A percentile compares a stretch with the other conserved stretches of the same genome.
These are phyloP conservation scores for Carapus acus DNA, from an alignment of 2,797 vertebrate genomes.

Conservation along the genomic window DNA sequence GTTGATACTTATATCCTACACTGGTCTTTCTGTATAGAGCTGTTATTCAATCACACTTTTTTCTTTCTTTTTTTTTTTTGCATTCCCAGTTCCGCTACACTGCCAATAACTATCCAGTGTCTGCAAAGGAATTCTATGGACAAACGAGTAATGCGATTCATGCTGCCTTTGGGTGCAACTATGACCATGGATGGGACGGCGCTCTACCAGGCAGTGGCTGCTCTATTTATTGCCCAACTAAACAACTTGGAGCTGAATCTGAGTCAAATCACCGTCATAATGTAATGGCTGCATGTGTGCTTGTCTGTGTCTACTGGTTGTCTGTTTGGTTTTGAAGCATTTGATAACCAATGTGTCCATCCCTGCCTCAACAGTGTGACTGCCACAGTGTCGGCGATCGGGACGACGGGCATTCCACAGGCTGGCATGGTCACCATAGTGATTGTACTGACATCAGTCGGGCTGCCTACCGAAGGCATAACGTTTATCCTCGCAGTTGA, in stretches of 20 bases:
- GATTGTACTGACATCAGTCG: not conserved
- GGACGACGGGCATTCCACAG: not conserved
- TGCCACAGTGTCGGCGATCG: not conserved
- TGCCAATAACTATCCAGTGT: constrained; percentile 81
- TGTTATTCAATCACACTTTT: too few relatives aligned
- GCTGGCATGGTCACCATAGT: not conserved
- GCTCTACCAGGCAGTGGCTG: constrained; percentile 80
- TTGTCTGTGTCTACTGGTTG: not conserved
- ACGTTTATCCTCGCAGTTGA: not conserved
- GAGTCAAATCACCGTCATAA: constrained; percentile 82
- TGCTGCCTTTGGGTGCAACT: constrained; percentile 79
- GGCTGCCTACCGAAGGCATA: not conserved
- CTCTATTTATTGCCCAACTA: constrained; percentile 83
- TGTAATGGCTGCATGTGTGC: constrained; percentile 45
- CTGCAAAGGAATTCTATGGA: constrained; percentile 80
- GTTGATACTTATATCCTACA: too few relatives aligned
- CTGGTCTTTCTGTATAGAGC: too few relatives aligned
- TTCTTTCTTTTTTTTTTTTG: too few relatives aligned
- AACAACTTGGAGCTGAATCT: constrained; percentile 80
- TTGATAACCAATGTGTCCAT: not conserved
- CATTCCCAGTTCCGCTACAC: constrained; percentile 79
- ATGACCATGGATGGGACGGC: constrained; percentile 86
- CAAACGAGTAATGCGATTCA: constrained; percentile 77
- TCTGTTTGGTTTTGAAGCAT: not conserved
- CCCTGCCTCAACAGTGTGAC: not conserved